Evolutionary conservation across 2,113 vertebrate species (phyloP), one percentile per base, ranked within the genome.

Genomic region (Cololabis saira): DNA sequence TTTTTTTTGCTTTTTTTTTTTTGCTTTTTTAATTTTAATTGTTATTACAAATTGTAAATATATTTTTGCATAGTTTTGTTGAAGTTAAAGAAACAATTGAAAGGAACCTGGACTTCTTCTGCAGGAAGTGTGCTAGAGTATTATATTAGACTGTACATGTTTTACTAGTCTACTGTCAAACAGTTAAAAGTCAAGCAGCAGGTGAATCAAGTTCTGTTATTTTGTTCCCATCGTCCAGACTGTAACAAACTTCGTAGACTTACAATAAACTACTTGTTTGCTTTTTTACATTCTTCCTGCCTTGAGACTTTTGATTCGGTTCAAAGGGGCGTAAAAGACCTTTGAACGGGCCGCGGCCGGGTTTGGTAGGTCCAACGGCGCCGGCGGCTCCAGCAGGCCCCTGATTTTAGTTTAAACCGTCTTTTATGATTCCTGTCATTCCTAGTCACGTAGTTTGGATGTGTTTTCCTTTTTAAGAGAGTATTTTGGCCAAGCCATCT

Each of bases 241-340:
- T 94, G 92, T 94, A 91, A 81, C 76, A 84, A 90, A 72, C 65
- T 85, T 71, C 74, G 80, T 89, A 91, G 92, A 89, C 67, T 73
- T 90, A 84, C 89, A 94, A 94, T 94, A 94, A 94, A 94, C 82
- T 52, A 81, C 73, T 82, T 45, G 19, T 82, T 92, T 88, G 85
- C 80, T 90, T 92, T 92, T 92, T 90, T 88, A 90, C 81, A 67
- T 84, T 87, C 84, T 82, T 82, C 58, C 76, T 88, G 90, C 71
- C 81, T 89, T 87, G 81, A 88, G 90, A 86, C 78, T 93, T 88
- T 81, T 89, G 68, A 83, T 89, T 89, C 61, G 59, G 14, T 56
- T 88, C 88, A 89, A 90, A 89, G 87, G 86, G 89, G 84, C 70
- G 80, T 90, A 91, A 90, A 84, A 55, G 72, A 82, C 85, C 91